Evolutionary conservation across 1,140 invertebrate genomes (phyloP).

Genomic region (Drosophila melanica): DNA sequence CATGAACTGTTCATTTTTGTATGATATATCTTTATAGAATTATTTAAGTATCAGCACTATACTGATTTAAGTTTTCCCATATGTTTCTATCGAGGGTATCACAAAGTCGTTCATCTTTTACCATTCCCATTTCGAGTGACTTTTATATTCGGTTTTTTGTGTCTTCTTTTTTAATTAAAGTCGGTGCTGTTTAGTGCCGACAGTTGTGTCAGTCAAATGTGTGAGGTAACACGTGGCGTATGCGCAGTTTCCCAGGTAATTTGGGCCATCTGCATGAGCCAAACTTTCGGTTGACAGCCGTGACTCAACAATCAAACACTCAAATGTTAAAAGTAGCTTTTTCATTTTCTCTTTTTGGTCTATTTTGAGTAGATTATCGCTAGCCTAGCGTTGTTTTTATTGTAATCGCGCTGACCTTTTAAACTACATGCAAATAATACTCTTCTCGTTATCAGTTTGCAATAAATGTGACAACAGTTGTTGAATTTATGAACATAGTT

Average conservation of each 20-base stretch:
- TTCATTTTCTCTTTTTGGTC: neutral
- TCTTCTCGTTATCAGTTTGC: neutral
- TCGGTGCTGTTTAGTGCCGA: slow-evolving; percentile 41
- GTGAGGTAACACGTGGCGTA: slow-evolving; percentile 32
- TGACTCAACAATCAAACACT: neutral
- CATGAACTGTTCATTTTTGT: too few species aligned
- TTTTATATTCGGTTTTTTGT: slow-evolving; percentile 28
- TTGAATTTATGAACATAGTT: slow-evolving; percentile 18
- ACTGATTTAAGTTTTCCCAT: too few species aligned
- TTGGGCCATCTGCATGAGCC: slow-evolving; percentile 29
- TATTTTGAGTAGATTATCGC: neutral
- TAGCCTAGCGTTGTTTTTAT: slow-evolving; percentile 11
- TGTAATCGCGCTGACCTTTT: slow-evolving; percentile 6
- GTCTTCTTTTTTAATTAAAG: slow-evolving; percentile 51
- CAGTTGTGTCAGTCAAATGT: slow-evolving; percentile 37
- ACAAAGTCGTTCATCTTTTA: neutral
- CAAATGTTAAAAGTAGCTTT: neutral
- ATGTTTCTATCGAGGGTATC: neutral
- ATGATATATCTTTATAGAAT: too few species aligned
- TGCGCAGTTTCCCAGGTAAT: slow-evolving; percentile 42
- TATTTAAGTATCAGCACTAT: too few species aligned
- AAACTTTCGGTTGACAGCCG: slow-evolving; percentile 5
- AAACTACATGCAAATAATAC: slow-evolving; percentile 24
- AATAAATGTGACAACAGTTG: neutral
- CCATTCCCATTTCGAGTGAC: slow-evolving; percentile 1